phyloP scores from a whole-genome alignment of 2,888 invertebrate genomes.

The Luperina nickerlii region DNA sequence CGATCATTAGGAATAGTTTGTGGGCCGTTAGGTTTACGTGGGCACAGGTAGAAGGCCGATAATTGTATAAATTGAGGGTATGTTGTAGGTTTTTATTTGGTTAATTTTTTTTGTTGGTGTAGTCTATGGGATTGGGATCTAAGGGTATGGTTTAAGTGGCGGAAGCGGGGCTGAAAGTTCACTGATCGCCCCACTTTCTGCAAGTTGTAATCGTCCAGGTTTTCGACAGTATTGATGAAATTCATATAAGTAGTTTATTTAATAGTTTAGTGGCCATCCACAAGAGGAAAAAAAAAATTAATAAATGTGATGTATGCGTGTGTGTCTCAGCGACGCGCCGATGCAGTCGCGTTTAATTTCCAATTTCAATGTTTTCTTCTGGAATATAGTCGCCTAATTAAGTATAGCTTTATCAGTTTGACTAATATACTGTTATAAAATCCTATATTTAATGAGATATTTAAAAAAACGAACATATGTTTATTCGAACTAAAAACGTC shows the following conservation, averaged over 20 bases:
- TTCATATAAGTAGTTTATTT: background rate
- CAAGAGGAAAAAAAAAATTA: background rate
- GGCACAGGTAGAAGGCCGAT: conserved; percentile 40
- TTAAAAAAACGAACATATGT: background rate
- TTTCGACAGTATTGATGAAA: background rate
- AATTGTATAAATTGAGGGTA: conserved; percentile 55
- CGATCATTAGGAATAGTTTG: conserved; percentile 58
- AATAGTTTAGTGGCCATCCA: background rate
- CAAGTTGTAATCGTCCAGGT: background rate
- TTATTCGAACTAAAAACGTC: background rate
- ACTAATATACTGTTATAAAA: background rate
- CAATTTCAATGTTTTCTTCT: background rate
- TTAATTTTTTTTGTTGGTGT: conserved; percentile 22
- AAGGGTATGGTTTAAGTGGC: background rate
- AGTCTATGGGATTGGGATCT: background rate
- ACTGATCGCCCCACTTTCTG: background rate
- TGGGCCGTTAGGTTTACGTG: conserved; percentile 54
- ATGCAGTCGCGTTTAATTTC: background rate
- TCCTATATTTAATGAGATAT: background rate
- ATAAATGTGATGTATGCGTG: background rate
- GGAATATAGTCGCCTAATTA: background rate
- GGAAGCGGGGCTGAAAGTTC: background rate
- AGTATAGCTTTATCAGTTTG: background rate
- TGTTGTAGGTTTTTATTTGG: conserved; percentile 37
- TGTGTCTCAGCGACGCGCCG: background rate